These are phyloP conservation scores for Meta bourneti DNA, from an alignment of 2,888 invertebrate genomes.

Conservation along the genomic window DNA sequence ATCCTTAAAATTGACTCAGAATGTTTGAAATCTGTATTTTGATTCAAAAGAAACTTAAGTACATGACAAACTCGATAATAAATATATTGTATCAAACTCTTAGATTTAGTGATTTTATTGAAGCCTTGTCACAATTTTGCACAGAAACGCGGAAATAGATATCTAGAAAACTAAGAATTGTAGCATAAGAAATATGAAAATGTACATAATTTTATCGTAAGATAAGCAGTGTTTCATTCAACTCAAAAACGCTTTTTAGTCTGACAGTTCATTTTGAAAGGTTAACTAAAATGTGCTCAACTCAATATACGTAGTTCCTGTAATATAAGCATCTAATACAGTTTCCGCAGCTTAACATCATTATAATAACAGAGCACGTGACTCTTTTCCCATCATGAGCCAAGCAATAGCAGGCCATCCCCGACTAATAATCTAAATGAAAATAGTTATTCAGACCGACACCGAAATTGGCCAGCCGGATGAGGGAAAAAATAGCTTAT, in stretches of 20 bases:
- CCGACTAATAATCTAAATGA: constrained; percentile 27
- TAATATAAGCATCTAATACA: background rate
- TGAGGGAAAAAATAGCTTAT: constrained; percentile 27
- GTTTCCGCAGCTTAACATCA: background rate
- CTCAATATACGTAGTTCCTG: background rate
- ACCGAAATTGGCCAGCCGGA: constrained; percentile 19
- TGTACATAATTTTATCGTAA: too few relatives aligned
- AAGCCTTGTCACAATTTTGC: too few relatives aligned
- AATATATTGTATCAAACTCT: too few relatives aligned
- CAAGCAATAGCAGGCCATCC: background rate
- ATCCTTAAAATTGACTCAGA: too few relatives aligned
- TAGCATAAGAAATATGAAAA: too few relatives aligned
- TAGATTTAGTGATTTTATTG: too few relatives aligned
- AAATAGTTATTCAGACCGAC: constrained; percentile 30
- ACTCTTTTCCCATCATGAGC: background rate
- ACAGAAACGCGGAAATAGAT: too few relatives aligned
- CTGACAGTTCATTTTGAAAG: background rate
- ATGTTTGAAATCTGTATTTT: too few relatives aligned
- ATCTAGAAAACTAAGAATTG: too few relatives aligned
- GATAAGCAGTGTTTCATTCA: too few relatives aligned
- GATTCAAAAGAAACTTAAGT: too few relatives aligned
- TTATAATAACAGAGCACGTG: background rate
- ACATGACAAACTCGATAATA: too few relatives aligned
- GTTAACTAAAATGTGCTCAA: background rate
- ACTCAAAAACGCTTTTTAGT: background rate